Conservation (phyloP, 2,113 vertebrate genomes). For the Henicopernis longicauda region DNA sequence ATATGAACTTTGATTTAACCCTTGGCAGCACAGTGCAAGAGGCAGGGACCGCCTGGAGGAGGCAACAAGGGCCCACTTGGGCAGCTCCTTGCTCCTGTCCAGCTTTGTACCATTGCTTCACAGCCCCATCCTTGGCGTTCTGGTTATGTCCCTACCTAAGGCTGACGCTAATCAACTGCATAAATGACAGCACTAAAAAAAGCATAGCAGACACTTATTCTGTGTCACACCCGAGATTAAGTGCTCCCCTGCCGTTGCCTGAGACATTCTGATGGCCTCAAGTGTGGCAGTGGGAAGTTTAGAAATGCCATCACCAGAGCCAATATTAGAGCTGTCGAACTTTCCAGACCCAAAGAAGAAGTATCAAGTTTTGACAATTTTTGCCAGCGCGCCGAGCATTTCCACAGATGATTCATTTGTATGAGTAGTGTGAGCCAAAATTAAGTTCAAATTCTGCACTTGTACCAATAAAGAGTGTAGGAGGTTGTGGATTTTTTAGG, state of each 20-base stretch:
- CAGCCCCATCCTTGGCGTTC: background rate
- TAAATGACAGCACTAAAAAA: background rate
- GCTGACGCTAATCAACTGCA: background rate
- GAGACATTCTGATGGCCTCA: background rate
- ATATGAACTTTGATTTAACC: background rate
- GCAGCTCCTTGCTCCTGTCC: background rate
- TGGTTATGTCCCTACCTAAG: background rate
- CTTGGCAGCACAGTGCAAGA: background rate
- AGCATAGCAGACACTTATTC: background rate
- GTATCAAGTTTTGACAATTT: background rate
- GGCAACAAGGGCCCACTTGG: accelerated
- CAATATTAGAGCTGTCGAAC: background rate
- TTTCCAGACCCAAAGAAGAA: background rate
- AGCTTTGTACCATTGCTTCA: background rate
- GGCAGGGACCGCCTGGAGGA: background rate
- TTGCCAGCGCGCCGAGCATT: background rate
- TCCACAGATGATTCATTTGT: constrained; percentile 56
- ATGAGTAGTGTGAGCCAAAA: constrained; percentile 43
- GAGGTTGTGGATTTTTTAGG: constrained; percentile 44
- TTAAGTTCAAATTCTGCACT: constrained; percentile 43
- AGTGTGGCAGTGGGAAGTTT: background rate
- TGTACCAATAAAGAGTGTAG: constrained; percentile 44
- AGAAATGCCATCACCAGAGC: background rate
- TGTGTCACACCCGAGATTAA: background rate
- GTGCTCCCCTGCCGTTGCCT: background rate